phyloP scores from a whole-genome alignment of 2,888 invertebrate genomes.

The Uropetala carovei region DNA sequence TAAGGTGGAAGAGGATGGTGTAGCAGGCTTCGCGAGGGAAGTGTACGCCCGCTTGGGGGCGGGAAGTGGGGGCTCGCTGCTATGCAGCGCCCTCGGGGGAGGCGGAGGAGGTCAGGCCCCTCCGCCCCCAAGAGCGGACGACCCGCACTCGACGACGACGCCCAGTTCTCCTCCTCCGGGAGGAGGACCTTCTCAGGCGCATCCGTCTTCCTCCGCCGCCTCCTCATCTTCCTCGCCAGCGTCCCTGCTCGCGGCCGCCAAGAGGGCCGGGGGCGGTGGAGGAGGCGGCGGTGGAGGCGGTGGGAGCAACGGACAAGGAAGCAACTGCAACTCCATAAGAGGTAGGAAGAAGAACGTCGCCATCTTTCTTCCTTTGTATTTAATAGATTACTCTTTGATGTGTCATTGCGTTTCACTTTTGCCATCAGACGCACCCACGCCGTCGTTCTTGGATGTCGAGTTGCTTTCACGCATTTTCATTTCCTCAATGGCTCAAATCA shows the following conservation, averaged over 20 bases:
- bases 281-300: constrained; percentile 16
- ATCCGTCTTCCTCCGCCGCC: constrained; percentile 49
- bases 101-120: neutral
- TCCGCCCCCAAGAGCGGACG: constrained; percentile 30
- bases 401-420: neutral
- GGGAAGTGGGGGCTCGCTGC: constrained; percentile 42
- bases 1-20: constrained; percentile 58
- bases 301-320: constrained; percentile 55
- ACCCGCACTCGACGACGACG: constrained; percentile 28
- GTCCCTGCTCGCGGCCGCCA: constrained; percentile 53
- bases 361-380: neutral
- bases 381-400: neutral
- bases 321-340: constrained; percentile 57
- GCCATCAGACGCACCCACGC: neutral
- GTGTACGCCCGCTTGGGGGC: constrained; percentile 56
- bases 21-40: constrained; percentile 57
- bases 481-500: neutral
- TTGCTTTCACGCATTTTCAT: neutral
- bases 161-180: constrained; percentile 38
- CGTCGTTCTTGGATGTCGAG: neutral
- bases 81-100: constrained; percentile 54
- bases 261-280: constrained; percentile 50
- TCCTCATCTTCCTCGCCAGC: constrained; percentile 48
- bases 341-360: constrained; percentile 21
- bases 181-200: constrained; percentile 19